Conservation (phyloP, 2,888 invertebrate species). For the Brachyopa scutellaris region DNA sequence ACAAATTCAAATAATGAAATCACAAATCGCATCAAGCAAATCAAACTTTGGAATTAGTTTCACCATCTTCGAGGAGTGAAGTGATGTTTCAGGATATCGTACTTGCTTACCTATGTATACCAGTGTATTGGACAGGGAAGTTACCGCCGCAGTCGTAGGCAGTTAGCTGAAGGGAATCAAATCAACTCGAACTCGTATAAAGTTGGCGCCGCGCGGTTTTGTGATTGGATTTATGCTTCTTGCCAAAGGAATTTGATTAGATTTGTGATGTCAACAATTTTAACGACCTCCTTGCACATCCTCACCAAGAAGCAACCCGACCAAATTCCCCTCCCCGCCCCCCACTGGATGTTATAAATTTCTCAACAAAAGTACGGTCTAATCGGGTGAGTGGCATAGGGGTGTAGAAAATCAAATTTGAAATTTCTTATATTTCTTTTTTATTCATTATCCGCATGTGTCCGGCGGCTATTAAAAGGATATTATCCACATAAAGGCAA, state of each 20-base stretch:
- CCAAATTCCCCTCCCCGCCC: background rate
- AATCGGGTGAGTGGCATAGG: too few relatives aligned
- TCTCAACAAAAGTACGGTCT: slow-evolving; percentile 3
- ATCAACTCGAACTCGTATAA: slow-evolving; percentile 55
- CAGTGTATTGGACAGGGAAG: too few relatives aligned
- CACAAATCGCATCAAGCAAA: slow-evolving; percentile 71
- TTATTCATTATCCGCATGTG: slow-evolving; percentile 41
- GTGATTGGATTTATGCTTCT: slow-evolving; percentile 60
- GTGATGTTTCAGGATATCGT: too few relatives aligned
- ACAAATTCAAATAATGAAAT: slow-evolving; percentile 48
- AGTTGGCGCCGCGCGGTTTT: slow-evolving; percentile 52
- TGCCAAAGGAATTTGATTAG: slow-evolving; percentile 68
- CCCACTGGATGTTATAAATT: background rate
- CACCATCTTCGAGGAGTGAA: slow-evolving; percentile 21
- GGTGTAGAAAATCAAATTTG: slow-evolving; percentile 32
- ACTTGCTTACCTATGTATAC: too few relatives aligned
- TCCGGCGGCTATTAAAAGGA: slow-evolving; percentile 52
- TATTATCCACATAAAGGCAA: slow-evolving; percentile 12
- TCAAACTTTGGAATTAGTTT: slow-evolving; percentile 73
- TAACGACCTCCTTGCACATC: slow-evolving; percentile 45
- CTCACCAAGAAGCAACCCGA: background rate
- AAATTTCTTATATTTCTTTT: background rate
- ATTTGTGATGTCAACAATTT: slow-evolving; percentile 65
- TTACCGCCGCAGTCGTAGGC: slow-evolving; percentile 26
- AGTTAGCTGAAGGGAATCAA: slow-evolving; percentile 48